phyloP scores from a whole-genome alignment of 1,140 invertebrate genomes.

The Anthonomus grandis region DNA sequence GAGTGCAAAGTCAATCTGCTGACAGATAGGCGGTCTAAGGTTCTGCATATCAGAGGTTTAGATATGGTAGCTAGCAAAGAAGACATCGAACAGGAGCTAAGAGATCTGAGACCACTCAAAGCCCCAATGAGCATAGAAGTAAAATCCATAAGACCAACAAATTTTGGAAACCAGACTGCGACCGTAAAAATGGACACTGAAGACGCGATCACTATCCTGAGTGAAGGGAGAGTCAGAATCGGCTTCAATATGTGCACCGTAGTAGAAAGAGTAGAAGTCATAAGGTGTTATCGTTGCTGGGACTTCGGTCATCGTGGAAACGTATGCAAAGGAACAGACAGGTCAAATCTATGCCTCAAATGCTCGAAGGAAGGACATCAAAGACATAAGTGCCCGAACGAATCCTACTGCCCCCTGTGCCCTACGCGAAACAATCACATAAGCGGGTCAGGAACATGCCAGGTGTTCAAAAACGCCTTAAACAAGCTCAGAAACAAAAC shows the following conservation, averaged over 20 bases:
- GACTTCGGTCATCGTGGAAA: constrained; percentile 6
- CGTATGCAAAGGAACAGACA: constrained; percentile 11
- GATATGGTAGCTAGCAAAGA: neutral
- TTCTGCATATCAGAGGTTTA: neutral
- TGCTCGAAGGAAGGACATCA: constrained; percentile 16
- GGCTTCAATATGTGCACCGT: constrained; percentile 15
- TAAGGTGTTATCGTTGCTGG: constrained; percentile 18
- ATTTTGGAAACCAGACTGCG: neutral
- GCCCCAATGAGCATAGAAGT: neutral
- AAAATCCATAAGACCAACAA: neutral
- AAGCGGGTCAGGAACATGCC: constrained; percentile 4
- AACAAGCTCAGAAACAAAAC: neutral
- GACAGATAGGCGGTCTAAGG: neutral
- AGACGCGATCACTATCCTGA: neutral
- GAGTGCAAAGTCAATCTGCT: neutral
- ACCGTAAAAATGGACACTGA: neutral
- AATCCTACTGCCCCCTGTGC: constrained; percentile 10
- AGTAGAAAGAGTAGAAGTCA: constrained; percentile 11
- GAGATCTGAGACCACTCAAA: too few relatives aligned
- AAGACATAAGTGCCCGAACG: constrained; percentile 1
- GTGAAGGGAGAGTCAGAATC: neutral
- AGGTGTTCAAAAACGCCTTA: constrained; percentile 1
- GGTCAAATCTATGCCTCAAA: constrained; percentile 12
- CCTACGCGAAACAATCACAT: neutral
- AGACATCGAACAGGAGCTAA: neutral